Conservation (phyloP, 2,113 vertebrate genomes). For the Petromus typicus region DNA sequence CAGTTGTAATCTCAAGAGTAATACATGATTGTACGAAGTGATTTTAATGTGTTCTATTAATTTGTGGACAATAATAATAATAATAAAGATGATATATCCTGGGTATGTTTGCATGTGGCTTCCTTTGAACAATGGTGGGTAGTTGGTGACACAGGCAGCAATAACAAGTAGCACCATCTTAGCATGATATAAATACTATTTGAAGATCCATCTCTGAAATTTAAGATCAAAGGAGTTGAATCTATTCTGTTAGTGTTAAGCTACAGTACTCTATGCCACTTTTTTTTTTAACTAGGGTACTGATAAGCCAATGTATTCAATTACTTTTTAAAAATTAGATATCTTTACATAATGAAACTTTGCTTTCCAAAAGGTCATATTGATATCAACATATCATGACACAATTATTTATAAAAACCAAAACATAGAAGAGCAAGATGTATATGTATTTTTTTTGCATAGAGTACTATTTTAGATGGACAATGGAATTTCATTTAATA, state of each 20-base stretch:
- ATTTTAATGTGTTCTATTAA: slow-evolving; percentile 41
- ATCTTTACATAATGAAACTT: slow-evolving; percentile 31
- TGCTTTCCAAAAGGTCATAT: slow-evolving; percentile 28
- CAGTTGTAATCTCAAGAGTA: slow-evolving; percentile 42
- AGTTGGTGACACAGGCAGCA: not conserved
- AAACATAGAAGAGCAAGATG: slow-evolving; percentile 1
- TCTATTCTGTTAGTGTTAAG: slow-evolving; percentile 61
- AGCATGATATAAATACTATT: not conserved
- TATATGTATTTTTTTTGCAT: not conserved
- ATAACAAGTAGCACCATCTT: slow-evolving; percentile 5
- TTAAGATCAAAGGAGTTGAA: slow-evolving; percentile 72
- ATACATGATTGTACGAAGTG: slow-evolving; percentile 29
- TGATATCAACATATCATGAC: not conserved
- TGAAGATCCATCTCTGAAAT: slow-evolving; percentile 46
- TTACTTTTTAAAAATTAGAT: slow-evolving; percentile 57
- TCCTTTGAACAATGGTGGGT: not conserved
- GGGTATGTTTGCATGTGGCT: not conserved
- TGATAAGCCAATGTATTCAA: slow-evolving; percentile 52
- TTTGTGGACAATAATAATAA: not conserved
- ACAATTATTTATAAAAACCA: slow-evolving; percentile 54
- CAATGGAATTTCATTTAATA: slow-evolving; percentile 31
- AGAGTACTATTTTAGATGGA: slow-evolving; percentile 20
- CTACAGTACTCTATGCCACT: slow-evolving; percentile 48
- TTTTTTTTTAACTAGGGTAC: slow-evolving; percentile 40
- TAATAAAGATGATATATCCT: not conserved